phyloP scores from a whole-genome alignment of 1,140 invertebrate genomes.

The Nomia melanderi region DNA sequence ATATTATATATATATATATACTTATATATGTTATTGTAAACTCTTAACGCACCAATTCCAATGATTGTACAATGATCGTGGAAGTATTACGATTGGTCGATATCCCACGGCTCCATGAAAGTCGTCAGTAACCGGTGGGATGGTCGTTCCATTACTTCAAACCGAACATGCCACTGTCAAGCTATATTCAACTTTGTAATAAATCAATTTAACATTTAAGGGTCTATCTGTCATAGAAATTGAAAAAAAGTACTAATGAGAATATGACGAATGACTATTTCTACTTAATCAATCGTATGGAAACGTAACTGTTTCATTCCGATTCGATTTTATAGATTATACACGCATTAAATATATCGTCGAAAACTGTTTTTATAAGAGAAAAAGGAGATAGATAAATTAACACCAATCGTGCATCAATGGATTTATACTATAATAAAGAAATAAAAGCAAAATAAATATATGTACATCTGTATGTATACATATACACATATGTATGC shows the following conservation, averaged over 20 bases:
- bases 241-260: slow-evolving; percentile 28
- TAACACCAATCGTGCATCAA: slow-evolving; percentile 32
- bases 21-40: slow-evolving; percentile 38
- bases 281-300: neutral
- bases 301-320: neutral
- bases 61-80: slow-evolving; percentile 49
- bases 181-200: slow-evolving; percentile 63
- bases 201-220: slow-evolving; percentile 64
- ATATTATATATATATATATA: too few species aligned
- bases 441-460: neutral
- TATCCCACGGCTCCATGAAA: slow-evolving; percentile 51
- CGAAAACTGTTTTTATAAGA: neutral
- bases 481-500: too few species aligned
- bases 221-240: slow-evolving; percentile 69
- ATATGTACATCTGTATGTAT: slow-evolving; percentile 27
- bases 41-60: slow-evolving; percentile 55
- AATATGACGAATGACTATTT: neutral
- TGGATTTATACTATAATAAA: slow-evolving; percentile 29
- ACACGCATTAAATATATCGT: neutral
- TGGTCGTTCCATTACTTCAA: slow-evolving; percentile 36
- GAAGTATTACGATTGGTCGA: slow-evolving; percentile 44
- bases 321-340: slow-evolving; percentile 5
- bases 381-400: slow-evolving; percentile 24
- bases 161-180: slow-evolving; percentile 41
- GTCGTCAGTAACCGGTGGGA: slow-evolving; percentile 21